Evolutionary conservation across 1,140 invertebrate genomes (phyloP).

Genomic region (Zaprionus taronus): DNA sequence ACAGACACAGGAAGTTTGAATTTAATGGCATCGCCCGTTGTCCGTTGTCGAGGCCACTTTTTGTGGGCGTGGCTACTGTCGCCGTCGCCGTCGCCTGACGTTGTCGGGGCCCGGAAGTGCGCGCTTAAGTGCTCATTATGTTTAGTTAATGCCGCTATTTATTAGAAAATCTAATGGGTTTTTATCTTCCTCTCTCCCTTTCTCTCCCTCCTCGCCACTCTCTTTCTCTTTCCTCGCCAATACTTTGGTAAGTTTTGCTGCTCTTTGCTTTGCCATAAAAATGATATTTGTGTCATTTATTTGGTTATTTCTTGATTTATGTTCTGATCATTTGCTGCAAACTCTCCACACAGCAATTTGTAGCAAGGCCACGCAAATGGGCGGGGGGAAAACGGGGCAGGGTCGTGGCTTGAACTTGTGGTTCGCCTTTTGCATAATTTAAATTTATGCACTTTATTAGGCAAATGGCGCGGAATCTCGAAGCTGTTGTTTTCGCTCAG

Average conservation of each 20-base stretch:
- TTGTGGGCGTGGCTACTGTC: constrained; percentile 18
- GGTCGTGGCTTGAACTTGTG: constrained; percentile 37
- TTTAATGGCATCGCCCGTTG: constrained; percentile 50
- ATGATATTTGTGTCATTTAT: constrained; percentile 70
- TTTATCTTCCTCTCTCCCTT: constrained; percentile 42
- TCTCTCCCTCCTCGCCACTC: neutral
- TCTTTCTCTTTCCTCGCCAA: neutral
- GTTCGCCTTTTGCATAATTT: constrained; percentile 55
- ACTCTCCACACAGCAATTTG: constrained; percentile 3
- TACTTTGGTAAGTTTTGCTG: neutral
- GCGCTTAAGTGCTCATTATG: constrained; percentile 72
- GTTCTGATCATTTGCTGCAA: constrained; percentile 53
- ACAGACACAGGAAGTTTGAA: constrained; percentile 60
- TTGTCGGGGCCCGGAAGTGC: constrained; percentile 56
- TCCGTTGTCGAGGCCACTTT: constrained; percentile 29
- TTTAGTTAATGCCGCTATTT: constrained; percentile 71
- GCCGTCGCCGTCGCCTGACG: neutral
- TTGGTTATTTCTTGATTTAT: constrained; percentile 69
- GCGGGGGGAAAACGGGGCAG: neutral
- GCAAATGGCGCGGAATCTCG: constrained; percentile 23
- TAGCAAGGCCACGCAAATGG: neutral
- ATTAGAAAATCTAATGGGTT: constrained; percentile 71
- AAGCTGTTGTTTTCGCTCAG: constrained; percentile 1
- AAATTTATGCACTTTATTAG: constrained; percentile 68
- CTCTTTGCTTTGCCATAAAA: constrained; percentile 45